phyloP scores from a whole-genome alignment of 2,113 vertebrate genomes.

The Ascaphus truei region DNA sequence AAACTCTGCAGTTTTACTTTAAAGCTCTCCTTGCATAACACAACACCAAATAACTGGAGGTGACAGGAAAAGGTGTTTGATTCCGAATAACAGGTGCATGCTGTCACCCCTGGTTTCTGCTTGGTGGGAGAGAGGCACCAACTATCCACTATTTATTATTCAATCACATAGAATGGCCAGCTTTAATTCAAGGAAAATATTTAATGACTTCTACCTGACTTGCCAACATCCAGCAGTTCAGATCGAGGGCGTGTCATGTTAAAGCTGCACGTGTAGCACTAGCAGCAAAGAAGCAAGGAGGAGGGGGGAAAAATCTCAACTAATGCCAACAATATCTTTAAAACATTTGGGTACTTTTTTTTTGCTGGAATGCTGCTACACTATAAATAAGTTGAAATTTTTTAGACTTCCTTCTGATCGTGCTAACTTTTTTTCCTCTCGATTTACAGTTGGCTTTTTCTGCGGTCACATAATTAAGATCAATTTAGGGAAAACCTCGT shows the following conservation, averaged over 20 bases:
- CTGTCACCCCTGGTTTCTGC: too few species aligned
- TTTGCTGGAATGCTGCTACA: constrained; percentile 3
- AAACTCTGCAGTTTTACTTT: neutral
- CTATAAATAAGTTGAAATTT: neutral
- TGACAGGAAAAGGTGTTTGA: neutral
- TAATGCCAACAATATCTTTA: constrained; percentile 1
- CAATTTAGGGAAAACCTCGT: constrained; percentile 21
- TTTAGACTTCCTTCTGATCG: neutral
- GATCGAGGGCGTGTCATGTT: neutral
- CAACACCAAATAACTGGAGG: neutral
- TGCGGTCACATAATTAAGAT: constrained; percentile 20
- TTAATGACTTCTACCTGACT: neutral
- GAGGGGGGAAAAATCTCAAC: neutral
- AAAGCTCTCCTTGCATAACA: neutral
- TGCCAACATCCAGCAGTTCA: constrained; percentile 11
- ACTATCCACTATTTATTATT: too few species aligned
- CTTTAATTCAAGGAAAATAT: neutral
- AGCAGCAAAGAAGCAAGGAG: neutral
- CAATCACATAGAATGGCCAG: neutral
- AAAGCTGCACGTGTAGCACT: neutral
- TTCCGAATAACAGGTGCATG: neutral
- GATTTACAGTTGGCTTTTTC: neutral
- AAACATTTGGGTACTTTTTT: constrained; percentile 6
- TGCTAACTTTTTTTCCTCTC: neutral
- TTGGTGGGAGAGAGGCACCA: too few species aligned